Percentiles rank a stretch among this genome's conserved stretches.
phyloP scores from a whole-genome alignment of 2,113 vertebrate species.

The Heterotis niloticus region DNA sequence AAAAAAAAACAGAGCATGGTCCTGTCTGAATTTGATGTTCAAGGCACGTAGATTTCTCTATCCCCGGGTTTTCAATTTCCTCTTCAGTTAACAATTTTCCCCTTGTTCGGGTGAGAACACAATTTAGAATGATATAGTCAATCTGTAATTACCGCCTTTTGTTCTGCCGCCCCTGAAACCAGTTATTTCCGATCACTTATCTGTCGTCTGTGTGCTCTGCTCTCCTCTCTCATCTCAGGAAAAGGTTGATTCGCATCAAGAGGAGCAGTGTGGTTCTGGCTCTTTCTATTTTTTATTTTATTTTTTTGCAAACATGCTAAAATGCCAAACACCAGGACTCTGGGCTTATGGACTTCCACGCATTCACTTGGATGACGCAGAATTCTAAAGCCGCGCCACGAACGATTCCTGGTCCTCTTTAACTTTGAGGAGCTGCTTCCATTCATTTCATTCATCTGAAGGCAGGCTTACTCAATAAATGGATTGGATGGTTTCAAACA shows the following conservation, averaged over 20 bases:
- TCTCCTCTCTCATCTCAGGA: background rate
- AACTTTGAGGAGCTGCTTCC: background rate
- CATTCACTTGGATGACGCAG: background rate
- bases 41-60: slow-evolving; percentile 18
- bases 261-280: slow-evolving; percentile 4
- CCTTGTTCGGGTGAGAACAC: slow-evolving; percentile 51
- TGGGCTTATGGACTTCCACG: too few species aligned
- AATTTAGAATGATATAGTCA: slow-evolving; percentile 58
- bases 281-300: background rate
- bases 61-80: slow-evolving; percentile 30
- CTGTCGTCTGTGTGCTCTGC: slow-evolving; percentile 20
- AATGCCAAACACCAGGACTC: background rate
- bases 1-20: background rate
- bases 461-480: slow-evolving; percentile 4
- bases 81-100: slow-evolving; percentile 46
- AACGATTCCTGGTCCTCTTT: background rate
- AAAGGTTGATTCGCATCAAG: slow-evolving; percentile 16
- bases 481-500: slow-evolving; percentile 3
- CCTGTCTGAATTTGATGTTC: slow-evolving; percentile 29
- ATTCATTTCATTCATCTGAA: slow-evolving; percentile 8
- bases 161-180: slow-evolving; percentile 46
- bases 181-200: slow-evolving; percentile 39
- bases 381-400: background rate
- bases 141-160: slow-evolving; percentile 61
- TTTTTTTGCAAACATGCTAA: background rate